A percentile compares a stretch with the other conserved stretches of the same genome.
Conservation (phyloP, 2,888 invertebrate genomes). For the Drosophila paranaensis region DNA sequence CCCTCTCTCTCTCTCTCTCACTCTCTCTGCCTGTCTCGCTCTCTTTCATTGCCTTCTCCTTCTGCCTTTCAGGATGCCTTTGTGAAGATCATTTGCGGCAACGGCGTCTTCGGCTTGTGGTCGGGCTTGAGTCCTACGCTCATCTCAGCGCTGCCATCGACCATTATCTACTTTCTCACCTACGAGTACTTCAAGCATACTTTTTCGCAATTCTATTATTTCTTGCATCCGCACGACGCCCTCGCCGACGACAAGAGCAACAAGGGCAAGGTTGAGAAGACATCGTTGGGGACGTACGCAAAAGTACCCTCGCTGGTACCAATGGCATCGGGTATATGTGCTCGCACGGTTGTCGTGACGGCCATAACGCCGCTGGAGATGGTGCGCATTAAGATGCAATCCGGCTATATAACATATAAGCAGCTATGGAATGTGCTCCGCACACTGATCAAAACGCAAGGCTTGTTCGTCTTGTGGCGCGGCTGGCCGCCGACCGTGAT, state of each 20-base stretch:
- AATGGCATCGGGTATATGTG: slow-evolving; percentile 91
- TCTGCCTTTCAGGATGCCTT: slow-evolving; percentile 92
- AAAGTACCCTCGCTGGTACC: slow-evolving; percentile 85
- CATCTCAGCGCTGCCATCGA: slow-evolving; percentile 96
- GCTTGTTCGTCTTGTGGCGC: slow-evolving; percentile 92
- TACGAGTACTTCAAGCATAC: slow-evolving; percentile 94
- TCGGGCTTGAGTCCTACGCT: slow-evolving; percentile 98
- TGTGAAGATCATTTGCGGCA: slow-evolving; percentile 93
- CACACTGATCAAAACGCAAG: slow-evolving; percentile 87
- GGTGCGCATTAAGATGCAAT: slow-evolving; percentile 98
- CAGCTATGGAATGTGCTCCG: slow-evolving; percentile 86
- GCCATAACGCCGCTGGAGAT: slow-evolving; percentile 97
- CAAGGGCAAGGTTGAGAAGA: neutral
- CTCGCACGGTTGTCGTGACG: slow-evolving; percentile 91
- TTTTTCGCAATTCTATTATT: slow-evolving; percentile 84
- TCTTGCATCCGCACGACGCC: neutral
- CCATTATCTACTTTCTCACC: slow-evolving; percentile 96
- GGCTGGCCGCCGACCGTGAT: slow-evolving; percentile 84
- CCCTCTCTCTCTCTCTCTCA: neutral
- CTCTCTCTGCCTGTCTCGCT: neutral
- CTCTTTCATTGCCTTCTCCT: neutral
- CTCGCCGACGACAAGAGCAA: neutral
- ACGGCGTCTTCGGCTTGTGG: slow-evolving; percentile 96
- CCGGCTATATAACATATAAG: slow-evolving; percentile 92
- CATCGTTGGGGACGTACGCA: neutral